Conservation (phyloP, 2,888 invertebrate genomes). For the Trichopoda pennipes region DNA sequence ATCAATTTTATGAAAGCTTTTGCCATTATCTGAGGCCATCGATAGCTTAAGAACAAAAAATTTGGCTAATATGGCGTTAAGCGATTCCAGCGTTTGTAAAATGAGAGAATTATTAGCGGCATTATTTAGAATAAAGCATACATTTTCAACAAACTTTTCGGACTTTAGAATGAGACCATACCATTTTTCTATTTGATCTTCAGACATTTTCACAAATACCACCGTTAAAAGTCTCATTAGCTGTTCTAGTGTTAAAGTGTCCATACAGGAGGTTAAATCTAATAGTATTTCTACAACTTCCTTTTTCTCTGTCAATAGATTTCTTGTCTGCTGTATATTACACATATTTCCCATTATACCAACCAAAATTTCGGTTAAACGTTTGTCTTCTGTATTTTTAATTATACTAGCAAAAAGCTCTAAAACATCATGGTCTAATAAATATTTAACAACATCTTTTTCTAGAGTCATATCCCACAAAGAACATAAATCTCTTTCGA, state of each 20-base stretch:
- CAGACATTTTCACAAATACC: constrained; percentile 82
- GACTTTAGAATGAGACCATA: constrained; percentile 82
- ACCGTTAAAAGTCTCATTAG: constrained; percentile 86
- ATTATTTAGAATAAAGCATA: constrained; percentile 88
- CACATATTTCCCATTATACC: constrained; percentile 93
- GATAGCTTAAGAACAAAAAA: constrained; percentile 72
- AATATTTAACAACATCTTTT: constrained; percentile 87
- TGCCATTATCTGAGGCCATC: constrained; percentile 37
- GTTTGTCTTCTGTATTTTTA: constrained; percentile 83
- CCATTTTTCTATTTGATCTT: constrained; percentile 77
- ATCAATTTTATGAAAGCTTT: constrained; percentile 65
- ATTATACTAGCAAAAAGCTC: constrained; percentile 83
- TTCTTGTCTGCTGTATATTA: constrained; percentile 84
- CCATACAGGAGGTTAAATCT: constrained; percentile 84
- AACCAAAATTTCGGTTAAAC: constrained; percentile 89
- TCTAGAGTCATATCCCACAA: constrained; percentile 94
- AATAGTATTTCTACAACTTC: constrained; percentile 83
- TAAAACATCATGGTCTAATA: constrained; percentile 86
- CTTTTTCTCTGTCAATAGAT: constrained; percentile 83
- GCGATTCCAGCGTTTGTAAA: constrained; percentile 83
- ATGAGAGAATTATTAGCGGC: constrained; percentile 86
- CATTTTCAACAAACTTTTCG: constrained; percentile 82
- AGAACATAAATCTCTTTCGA: constrained; percentile 88
- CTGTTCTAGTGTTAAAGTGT: constrained; percentile 88
- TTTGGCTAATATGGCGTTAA: constrained; percentile 83